Conservation (phyloP, 2,797 vertebrate species). For the Moxostoma hubbsi region DNA sequence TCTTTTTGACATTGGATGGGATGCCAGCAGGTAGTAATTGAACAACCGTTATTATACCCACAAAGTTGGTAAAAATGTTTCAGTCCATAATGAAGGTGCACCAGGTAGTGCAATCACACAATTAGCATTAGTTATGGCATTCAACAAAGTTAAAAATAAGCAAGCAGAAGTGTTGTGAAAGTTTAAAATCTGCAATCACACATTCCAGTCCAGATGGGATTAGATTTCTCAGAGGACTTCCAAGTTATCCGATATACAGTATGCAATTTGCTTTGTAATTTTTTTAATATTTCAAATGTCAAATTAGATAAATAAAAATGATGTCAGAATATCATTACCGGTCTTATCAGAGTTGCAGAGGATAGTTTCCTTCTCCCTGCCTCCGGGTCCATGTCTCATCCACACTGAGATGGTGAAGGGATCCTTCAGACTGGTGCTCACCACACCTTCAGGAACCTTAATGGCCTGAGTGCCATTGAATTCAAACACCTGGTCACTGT, state of each 20-base stretch:
- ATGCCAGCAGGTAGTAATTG: neutral
- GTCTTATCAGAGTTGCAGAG: slow-evolving; percentile 97
- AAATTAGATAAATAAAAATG: too few relatives aligned
- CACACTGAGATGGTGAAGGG: slow-evolving; percentile 94
- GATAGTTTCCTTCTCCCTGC: slow-evolving; percentile 92
- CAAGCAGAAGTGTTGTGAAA: too few relatives aligned
- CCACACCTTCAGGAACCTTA: slow-evolving; percentile 86
- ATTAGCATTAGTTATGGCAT: too few relatives aligned
- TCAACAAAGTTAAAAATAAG: too few relatives aligned
- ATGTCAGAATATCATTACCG: slow-evolving; percentile 71
- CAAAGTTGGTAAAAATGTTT: slow-evolving; percentile 4
- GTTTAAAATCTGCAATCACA: too few relatives aligned
- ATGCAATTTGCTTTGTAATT: too few relatives aligned
- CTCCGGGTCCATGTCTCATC: slow-evolving; percentile 93
- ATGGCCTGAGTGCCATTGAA: slow-evolving; percentile 97
- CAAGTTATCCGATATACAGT: too few relatives aligned
- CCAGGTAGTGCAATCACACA: neutral
- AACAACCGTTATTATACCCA: slow-evolving; percentile 1
- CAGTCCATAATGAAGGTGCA: neutral
- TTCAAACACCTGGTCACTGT: slow-evolving; percentile 98
- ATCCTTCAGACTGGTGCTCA: slow-evolving; percentile 85
- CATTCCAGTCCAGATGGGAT: too few relatives aligned
- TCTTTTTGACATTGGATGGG: neutral
- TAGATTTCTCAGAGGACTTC: too few relatives aligned
- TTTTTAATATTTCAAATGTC: too few relatives aligned